Evolutionary conservation across 2,888 invertebrate species (phyloP).

Genomic region (Podabrus alpinus): DNA sequence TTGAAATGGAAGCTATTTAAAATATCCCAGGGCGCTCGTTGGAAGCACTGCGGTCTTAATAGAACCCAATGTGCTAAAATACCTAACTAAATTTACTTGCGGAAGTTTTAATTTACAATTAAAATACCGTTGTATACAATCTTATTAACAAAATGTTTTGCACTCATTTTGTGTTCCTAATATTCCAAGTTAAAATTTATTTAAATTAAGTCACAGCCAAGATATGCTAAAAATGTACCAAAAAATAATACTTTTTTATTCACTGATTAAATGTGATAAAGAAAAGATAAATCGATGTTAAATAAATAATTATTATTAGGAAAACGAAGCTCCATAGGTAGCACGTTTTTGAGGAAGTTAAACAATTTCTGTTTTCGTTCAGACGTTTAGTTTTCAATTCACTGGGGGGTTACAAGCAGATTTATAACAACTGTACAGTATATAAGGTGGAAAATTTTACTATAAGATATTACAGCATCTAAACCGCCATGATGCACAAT

Average conservation of each 20-base stretch:
- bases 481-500: too few relatives aligned
- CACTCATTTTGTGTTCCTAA: conserved; percentile 5
- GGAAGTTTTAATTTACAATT: conserved; percentile 54
- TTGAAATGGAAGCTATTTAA: conserved; percentile 58
- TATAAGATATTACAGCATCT: too few relatives aligned
- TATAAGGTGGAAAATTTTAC: too few relatives aligned
- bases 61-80: conserved; percentile 41
- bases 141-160: conserved; percentile 47
- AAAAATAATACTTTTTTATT: background rate
- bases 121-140: conserved; percentile 53
- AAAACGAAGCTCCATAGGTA: too few relatives aligned
- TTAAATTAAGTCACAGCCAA: background rate
- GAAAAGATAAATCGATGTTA: too few relatives aligned
- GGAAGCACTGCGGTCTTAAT: conserved; percentile 36
- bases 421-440: too few relatives aligned
- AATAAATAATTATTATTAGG: too few relatives aligned
- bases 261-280: too few relatives aligned
- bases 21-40: conserved; percentile 52
- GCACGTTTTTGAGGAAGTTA: too few relatives aligned
- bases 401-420: too few relatives aligned
- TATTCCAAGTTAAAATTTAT: background rate
- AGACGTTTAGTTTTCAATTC: too few relatives aligned
- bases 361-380: too few relatives aligned
- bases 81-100: conserved; percentile 47
- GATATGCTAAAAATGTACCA: background rate